Percentiles rank a stretch among this genome's conserved stretches.
phyloP scores from a whole-genome alignment of 2,113 vertebrate genomes.

The Psephotus haematonotus region DNA sequence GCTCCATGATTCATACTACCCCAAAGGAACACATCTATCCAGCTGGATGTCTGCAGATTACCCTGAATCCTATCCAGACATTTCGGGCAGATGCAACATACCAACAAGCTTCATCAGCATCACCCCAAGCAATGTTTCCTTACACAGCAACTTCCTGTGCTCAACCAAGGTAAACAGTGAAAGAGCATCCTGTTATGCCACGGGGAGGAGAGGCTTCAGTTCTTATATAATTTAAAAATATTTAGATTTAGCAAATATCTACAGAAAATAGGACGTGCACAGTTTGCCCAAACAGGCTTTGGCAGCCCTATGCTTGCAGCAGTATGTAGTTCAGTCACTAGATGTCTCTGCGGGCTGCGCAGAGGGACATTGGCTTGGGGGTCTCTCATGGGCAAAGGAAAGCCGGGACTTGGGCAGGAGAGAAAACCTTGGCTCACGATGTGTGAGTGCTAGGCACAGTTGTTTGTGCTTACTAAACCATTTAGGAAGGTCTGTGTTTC shows the following conservation, averaged over 20 bases:
- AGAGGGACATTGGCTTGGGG: not conserved
- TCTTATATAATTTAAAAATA: not conserved
- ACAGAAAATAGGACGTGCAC: not conserved
- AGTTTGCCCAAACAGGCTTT: not conserved
- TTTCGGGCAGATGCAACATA: not conserved
- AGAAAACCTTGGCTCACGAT: not conserved
- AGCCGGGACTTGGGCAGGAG: not conserved
- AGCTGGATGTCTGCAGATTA: constrained; percentile 8
- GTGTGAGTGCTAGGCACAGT: not conserved
- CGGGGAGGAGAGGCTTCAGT: not conserved
- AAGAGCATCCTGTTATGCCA: not conserved
- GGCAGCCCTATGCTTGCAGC: accelerated
- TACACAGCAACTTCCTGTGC: not conserved
- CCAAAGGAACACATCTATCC: not conserved
- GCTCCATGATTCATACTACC: constrained; percentile 28
- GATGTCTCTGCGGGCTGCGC: not conserved
- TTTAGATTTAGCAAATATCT: not conserved
- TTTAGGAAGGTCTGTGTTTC: not conserved
- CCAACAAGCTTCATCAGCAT: not conserved
- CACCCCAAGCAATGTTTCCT: not conserved
- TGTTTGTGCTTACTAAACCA: not conserved
- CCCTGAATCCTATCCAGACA: not conserved
- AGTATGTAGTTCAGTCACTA: not conserved
- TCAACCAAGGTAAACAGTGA: constrained; percentile 11
- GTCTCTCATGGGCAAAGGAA: not conserved